Evolutionary conservation across 1,140 invertebrate genomes (phyloP).

Genomic region (Trichogramma pretiosum): DNA sequence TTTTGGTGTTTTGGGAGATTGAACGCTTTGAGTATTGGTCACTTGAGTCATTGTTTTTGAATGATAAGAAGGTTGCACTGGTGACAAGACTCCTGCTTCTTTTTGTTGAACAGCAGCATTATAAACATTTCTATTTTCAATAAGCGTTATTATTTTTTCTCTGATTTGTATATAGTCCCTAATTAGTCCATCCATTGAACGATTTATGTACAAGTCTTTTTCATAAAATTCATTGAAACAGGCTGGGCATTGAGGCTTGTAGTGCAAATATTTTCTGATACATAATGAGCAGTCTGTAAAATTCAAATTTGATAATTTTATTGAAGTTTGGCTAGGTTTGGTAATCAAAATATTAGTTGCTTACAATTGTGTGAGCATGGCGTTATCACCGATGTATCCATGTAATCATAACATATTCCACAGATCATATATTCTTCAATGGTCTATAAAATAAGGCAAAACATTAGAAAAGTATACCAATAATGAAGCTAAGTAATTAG

Average conservation of each 20-base stretch:
- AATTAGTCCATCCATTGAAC: slow-evolving; percentile 43
- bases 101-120: slow-evolving; percentile 1
- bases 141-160: slow-evolving; percentile 31
- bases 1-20: slow-evolving; percentile 5
- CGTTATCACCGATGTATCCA: slow-evolving; percentile 41
- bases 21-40: slow-evolving; percentile 2
- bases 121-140: slow-evolving; percentile 14
- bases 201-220: slow-evolving; percentile 45
- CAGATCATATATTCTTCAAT: slow-evolving; percentile 40
- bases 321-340: neutral
- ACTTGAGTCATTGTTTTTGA: no score
- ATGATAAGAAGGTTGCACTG: neutral
- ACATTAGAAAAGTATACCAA: slow-evolving; percentile 1
- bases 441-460: slow-evolving; percentile 27
- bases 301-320: slow-evolving; percentile 2
- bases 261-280: slow-evolving; percentile 48
- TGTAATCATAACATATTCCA: slow-evolving; percentile 45
- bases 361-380: slow-evolving; percentile 46
- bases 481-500: neutral
- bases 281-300: slow-evolving; percentile 51
- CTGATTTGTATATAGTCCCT: slow-evolving; percentile 32
- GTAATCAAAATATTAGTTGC: slow-evolving; percentile 9
- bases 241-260: slow-evolving; percentile 47
- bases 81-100: neutral
- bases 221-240: slow-evolving; percentile 48